Evolutionary conservation across 2,888 invertebrate species (phyloP).

Genomic region (Autographa pulchrina): DNA sequence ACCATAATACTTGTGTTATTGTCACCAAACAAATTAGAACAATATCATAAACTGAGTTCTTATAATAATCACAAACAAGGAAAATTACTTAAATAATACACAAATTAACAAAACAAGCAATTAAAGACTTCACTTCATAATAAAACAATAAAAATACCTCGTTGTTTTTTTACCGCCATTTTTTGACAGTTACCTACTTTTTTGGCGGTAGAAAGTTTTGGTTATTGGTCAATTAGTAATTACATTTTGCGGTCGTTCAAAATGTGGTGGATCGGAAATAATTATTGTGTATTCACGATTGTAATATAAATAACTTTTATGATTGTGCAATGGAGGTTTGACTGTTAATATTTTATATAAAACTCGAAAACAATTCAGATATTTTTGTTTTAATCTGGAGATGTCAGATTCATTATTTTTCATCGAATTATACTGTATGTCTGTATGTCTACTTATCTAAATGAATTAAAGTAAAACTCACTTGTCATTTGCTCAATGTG

Average conservation of each 20-base stretch:
- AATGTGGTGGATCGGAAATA: not conserved
- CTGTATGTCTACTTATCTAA: too few species aligned
- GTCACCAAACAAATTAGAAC: not conserved
- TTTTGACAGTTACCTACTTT: slow-evolving; percentile 7
- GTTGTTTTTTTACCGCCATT: not conserved
- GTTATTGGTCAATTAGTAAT: slow-evolving; percentile 4
- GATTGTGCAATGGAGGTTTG: not conserved
- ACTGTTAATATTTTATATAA: not conserved
- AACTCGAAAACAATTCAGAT: too few species aligned
- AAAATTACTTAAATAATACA: not conserved
- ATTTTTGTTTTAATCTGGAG: too few species aligned
- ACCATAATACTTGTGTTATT: not conserved
- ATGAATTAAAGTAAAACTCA: too few species aligned
- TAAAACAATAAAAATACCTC: not conserved
- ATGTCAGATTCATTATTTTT: too few species aligned
- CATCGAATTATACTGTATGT: too few species aligned
- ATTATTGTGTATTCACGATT: not conserved
- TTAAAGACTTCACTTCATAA: not conserved
- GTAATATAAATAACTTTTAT: not conserved
- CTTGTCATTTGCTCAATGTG: too few species aligned
- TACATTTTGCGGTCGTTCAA: not conserved
- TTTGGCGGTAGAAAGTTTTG: slow-evolving; percentile 5
- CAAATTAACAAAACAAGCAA: not conserved
- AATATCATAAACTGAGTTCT: not conserved
- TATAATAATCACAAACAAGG: not conserved